Base-by-base conservation (phyloP, 2,888 invertebrate species). In the Unio delphinus region DNA sequence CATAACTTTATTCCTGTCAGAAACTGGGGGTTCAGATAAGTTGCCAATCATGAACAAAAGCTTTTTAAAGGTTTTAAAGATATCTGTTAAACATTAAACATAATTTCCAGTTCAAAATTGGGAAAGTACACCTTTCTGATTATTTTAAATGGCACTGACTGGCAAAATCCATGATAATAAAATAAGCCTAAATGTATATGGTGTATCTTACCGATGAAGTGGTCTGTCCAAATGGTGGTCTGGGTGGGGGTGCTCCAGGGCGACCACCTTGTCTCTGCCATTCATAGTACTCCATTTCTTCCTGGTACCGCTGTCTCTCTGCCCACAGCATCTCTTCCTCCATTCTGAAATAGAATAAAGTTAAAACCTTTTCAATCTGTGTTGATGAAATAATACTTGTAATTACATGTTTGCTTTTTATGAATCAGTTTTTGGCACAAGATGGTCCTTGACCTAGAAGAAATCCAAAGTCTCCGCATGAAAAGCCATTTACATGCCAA, bases 311-410 rank as follows among this genome's bases (percentile, higher is more conserved):
- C 15, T 95, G 92, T 62, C 94, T 91, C 84, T 95, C 96, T 87
- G 96, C 96, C 96, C 96, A 96, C 90, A 95, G 96, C 91, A 95
- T 95, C 80, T 95, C 95, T 77, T 95, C 95, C 85, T 95, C 95
- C 91, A 94, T 92, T 70, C 85, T 86, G 64, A 17, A 69, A 65
- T 30, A 30, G 18, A 30, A n/a, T 62, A 1, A 60, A 54, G 7
- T 45, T 63, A 45, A 58, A 23, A 8, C 45, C 11, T 45, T 45
- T 45, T 34, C 11, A 45, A 11, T 11, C 1, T 8, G 45, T 45
- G 45, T 0, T 45, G 45, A 45, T 45, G 15, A 45, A 45, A 45
- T 3, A 45, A 15, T 15, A 45, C 45, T 45, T 45, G 11, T 45
- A 45, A 11, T 45, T 45, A 45, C 11, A 45, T 15, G 11, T 11